Evolutionary conservation across 2,888 invertebrate species (phyloP), one percentile per base, ranked within the genome.

Genomic region (Troides helena): DNA sequence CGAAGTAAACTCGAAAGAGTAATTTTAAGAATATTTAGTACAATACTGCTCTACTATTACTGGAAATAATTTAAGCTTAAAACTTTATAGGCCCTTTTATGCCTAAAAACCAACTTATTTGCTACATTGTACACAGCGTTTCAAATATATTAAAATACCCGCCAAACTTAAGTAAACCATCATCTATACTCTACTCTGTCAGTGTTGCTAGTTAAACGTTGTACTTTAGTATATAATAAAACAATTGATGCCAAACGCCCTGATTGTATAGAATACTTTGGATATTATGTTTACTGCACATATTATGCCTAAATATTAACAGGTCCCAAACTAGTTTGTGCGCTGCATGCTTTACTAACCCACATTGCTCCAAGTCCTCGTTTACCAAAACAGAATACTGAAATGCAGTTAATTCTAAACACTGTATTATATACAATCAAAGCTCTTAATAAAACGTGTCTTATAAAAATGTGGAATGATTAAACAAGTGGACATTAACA

Each of bases 371-470:
- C 6, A 53, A 53, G n/a, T 53, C n/a, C 53, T 53, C 53, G 18
- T n/a, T 12, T n/a, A 53, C 18, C n/a, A 53, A n/a, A 12, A 53
- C n/a, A 53, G 5, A 6, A n/a, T 53, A 53, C 53, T 53, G n/a
- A 5, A n/a, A 53, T 53, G n/a, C 53, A 18, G 6, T 5, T 53
- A 53, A 53, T 4, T n/a, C 18, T 53, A 53, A 18, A 53, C 53
- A 67, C n/a, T 43, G 60, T 69, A 65, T 43, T 56, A 61, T 57
- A 65, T 58, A 66, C 61, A 67, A 56, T 71, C 69, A 71, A 71
- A 69, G 72, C 23, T 59, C 53, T 58, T 58, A 57, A 69, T 62
- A 5, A 12, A 39, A 30, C 0, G 18, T 17, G n/a, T 60, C 12
- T 57, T 65, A 66, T 66, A 70, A 66, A 69, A 62, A 46, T 46